phyloP scores from a whole-genome alignment of 2,888 invertebrate species.

The Drosophila parthenogenetica region DNA sequence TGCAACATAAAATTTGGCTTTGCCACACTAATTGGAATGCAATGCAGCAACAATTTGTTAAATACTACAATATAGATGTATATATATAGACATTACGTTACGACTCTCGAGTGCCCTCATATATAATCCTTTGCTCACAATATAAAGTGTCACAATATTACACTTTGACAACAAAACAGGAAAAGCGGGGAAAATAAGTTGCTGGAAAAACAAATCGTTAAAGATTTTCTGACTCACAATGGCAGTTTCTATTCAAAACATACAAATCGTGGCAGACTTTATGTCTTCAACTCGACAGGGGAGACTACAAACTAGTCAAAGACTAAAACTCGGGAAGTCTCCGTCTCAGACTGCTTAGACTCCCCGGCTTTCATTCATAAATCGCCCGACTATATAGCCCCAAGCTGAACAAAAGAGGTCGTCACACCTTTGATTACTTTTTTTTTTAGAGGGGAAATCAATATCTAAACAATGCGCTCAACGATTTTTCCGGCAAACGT shows the following conservation, averaged over 20 bases:
- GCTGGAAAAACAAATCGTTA: constrained; percentile 68
- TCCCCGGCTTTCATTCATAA: constrained; percentile 70
- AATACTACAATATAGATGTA: constrained; percentile 60
- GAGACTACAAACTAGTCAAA: not conserved
- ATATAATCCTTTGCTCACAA: constrained; percentile 76
- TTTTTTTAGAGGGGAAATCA: constrained; percentile 54
- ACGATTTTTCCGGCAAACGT: constrained; percentile 49
- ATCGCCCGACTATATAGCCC: constrained; percentile 66
- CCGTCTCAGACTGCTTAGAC: not conserved
- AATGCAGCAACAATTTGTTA: constrained; percentile 65
- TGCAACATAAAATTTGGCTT: constrained; percentile 80
- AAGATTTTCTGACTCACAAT: constrained; percentile 51
- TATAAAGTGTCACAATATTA: constrained; percentile 84
- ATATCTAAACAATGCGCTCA: constrained; percentile 68
- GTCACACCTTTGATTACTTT: constrained; percentile 66
- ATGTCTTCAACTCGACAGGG: constrained; percentile 60
- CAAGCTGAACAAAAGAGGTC: constrained; percentile 69
- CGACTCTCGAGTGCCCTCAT: not conserved
- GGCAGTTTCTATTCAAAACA: constrained; percentile 27
- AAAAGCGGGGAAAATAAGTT: constrained; percentile 38
- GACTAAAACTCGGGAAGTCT: not conserved
- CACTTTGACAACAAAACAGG: constrained; percentile 69
- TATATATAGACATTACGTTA: not conserved
- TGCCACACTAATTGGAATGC: constrained; percentile 75
- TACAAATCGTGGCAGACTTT: constrained; percentile 57